Evolutionary conservation across 2,113 vertebrate genomes (phyloP).

Genomic region (Aspidoscelis tigris): DNA sequence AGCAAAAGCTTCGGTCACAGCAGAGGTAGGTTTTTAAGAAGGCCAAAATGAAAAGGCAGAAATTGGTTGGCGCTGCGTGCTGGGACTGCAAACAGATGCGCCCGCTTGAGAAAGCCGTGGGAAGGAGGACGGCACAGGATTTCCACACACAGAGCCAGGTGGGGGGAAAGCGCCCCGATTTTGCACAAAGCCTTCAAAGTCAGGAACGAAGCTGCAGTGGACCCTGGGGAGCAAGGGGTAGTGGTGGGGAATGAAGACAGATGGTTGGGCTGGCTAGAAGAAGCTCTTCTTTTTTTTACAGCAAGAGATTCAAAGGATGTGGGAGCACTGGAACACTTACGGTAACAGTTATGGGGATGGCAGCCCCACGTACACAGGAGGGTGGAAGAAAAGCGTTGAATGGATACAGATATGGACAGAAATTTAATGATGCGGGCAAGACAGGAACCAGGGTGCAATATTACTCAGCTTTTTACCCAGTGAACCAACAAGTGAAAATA

Average conservation of each 20-base stretch:
- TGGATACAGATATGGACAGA: too few relatives aligned
- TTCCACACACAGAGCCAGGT: background rate
- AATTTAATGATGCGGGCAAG: too few relatives aligned
- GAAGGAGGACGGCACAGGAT: background rate
- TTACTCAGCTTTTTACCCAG: too few relatives aligned
- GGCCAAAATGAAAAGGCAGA: background rate
- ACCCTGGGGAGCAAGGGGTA: background rate
- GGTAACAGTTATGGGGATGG: background rate
- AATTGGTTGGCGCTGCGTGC: background rate
- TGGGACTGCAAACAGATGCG: background rate
- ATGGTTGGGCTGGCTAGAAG: constrained; percentile 1
- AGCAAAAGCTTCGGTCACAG: background rate
- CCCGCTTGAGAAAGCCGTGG: background rate
- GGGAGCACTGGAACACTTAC: background rate
- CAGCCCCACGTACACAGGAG: background rate
- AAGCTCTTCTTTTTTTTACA: background rate
- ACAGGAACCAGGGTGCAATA: too few relatives aligned
- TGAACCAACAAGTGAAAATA: too few relatives aligned
- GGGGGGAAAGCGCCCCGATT: background rate
- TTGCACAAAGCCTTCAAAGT: background rate
- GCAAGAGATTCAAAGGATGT: background rate
- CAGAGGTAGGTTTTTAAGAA: background rate
- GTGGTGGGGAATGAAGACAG: background rate
- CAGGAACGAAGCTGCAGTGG: constrained; percentile 7
- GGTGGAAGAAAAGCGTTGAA: too few relatives aligned